phyloP scores from a whole-genome alignment of 2,888 invertebrate genomes.

The Pristionchus exspectatus region DNA sequence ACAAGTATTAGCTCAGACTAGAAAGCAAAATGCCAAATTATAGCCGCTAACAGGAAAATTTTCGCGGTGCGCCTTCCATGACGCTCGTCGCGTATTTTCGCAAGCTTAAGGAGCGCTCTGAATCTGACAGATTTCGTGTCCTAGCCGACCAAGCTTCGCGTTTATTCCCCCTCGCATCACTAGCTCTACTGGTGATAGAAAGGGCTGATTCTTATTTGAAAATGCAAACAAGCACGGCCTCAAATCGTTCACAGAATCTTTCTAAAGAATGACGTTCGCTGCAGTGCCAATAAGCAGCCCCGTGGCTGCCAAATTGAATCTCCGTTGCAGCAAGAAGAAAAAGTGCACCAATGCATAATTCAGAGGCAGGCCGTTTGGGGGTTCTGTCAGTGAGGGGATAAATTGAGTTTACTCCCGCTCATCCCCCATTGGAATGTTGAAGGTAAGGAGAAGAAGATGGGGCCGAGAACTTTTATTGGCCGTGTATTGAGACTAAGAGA shows the following conservation, averaged over 20 bases:
- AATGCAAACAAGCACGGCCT: too few species aligned
- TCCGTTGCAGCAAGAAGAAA: neutral
- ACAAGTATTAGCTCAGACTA: neutral
- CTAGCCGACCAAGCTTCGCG: neutral
- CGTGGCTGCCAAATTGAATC: neutral
- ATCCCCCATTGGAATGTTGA: neutral
- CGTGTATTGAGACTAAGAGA: neutral
- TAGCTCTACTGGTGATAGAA: too few species aligned
- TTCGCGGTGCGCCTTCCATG: too few species aligned
- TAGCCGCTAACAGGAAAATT: too few species aligned
- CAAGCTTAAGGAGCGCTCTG: neutral
- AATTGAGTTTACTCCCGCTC: conserved; percentile 21
- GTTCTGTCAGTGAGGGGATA: neutral
- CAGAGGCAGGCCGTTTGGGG: neutral
- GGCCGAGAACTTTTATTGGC: conserved; percentile 7
- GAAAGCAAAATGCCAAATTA: too few species aligned
- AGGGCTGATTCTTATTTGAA: too few species aligned
- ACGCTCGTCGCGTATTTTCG: neutral
- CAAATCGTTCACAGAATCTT: neutral
- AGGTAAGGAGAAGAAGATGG: neutral
- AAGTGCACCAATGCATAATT: conserved; percentile 25
- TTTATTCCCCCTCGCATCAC: too few species aligned
- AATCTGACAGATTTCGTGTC: neutral
- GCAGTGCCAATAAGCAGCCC: neutral
- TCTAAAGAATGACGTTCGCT: neutral